Conservation (phyloP, 2,888 invertebrate genomes). For the Yponomeuta evonymella region DNA sequence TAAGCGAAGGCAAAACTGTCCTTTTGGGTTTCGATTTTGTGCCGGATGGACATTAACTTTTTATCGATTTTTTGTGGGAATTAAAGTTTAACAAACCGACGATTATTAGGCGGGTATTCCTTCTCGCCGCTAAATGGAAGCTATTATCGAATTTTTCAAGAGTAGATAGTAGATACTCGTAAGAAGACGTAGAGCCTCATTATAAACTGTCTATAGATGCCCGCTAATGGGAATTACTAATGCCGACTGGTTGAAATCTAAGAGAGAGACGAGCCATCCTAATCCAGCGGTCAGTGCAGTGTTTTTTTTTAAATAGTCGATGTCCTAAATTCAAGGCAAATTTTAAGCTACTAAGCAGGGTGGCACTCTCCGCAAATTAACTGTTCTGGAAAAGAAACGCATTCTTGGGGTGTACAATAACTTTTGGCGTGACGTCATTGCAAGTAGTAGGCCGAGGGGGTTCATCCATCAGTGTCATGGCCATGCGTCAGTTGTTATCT, state of each 20-base stretch:
- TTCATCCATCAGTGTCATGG: constrained; percentile 18
- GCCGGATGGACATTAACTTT: constrained; percentile 54
- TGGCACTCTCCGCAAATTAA: neutral
- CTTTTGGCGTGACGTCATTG: constrained; percentile 7
- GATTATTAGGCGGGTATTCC: constrained; percentile 33
- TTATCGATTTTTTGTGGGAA: constrained; percentile 54
- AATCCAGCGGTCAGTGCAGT: too few species aligned
- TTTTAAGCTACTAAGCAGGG: neutral
- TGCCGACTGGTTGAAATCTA: too few species aligned
- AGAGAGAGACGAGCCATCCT: too few species aligned
- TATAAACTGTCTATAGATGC: constrained; percentile 22
- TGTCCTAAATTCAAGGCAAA: neutral
- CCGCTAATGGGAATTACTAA: constrained; percentile 21
- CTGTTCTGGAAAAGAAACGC: constrained; percentile 2
- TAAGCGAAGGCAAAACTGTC: neutral
- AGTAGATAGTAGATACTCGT: too few species aligned
- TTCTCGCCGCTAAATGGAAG: constrained; percentile 45
- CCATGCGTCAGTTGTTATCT: constrained; percentile 15
- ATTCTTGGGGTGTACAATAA: constrained; percentile 4
- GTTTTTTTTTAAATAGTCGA: too few species aligned
- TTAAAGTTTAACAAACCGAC: constrained; percentile 50
- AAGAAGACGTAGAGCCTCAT: constrained; percentile 31
- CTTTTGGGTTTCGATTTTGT: constrained; percentile 14
- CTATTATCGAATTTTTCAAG: constrained; percentile 51
- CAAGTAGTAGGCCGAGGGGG: constrained; percentile 7